phyloP scores from a whole-genome alignment of 2,113 vertebrate species.

The Limanda limanda region DNA sequence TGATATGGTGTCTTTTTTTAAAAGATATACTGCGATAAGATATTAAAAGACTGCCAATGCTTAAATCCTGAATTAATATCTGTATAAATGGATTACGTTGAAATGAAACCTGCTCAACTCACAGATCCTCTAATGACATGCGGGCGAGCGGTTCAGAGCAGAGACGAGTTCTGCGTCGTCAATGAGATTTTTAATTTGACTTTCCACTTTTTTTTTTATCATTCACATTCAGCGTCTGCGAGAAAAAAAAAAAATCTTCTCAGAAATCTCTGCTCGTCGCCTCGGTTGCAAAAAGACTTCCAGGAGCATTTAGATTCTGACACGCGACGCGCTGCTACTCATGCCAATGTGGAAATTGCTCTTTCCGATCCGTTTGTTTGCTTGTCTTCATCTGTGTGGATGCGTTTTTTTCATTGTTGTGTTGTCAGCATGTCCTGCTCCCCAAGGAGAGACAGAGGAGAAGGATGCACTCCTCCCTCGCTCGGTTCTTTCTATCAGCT shows the following conservation, averaged over 20 bases:
- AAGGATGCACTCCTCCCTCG: constrained; percentile 7
- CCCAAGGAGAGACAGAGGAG: constrained; percentile 23
- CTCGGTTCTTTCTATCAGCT: not conserved
- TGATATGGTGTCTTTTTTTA: not conserved
- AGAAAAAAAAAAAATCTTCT: constrained; percentile 24
- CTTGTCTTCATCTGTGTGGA: constrained; percentile 62
- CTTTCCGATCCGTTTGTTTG: constrained; percentile 52
- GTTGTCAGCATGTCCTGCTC: constrained; percentile 56
- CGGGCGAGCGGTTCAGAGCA: constrained; percentile 8
- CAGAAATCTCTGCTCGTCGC: constrained; percentile 46
- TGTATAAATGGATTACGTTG: too few relatives aligned
- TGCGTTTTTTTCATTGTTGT: constrained; percentile 15
- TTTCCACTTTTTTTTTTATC: constrained; percentile 41
- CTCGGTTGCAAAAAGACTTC: constrained; percentile 26
- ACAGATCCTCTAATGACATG: constrained; percentile 41
- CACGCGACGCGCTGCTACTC: constrained; percentile 12
- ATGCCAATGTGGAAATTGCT: constrained; percentile 59
- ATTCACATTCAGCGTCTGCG: constrained; percentile 20
- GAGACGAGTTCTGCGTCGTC: constrained; percentile 15
- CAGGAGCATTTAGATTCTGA: constrained; percentile 18
- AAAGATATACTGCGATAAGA: not conserved
- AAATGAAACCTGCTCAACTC: not conserved
- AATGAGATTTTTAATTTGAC: constrained; percentile 36
- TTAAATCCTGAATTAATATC: too few relatives aligned
- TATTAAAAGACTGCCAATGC: not conserved